Conservation (phyloP, 2,888 invertebrate genomes). For the Aquatica leii region DNA sequence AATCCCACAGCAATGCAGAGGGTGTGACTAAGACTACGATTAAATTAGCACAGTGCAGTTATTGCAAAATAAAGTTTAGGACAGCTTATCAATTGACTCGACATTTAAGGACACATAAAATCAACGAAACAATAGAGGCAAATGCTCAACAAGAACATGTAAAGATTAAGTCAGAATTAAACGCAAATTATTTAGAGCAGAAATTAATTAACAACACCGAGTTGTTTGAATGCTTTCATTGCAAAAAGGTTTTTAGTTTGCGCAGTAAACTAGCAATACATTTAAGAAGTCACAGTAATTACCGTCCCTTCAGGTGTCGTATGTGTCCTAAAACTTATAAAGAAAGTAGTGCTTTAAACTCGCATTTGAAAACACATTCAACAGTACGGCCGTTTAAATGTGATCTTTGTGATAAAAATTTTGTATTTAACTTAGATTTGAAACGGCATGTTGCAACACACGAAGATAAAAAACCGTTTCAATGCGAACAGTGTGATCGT, state of each 20-base stretch:
- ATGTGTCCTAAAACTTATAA: constrained; percentile 14
- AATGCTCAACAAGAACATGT: too few species aligned
- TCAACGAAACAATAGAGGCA: too few species aligned
- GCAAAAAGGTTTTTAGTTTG: neutral
- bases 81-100: too few species aligned
- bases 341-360: neutral
- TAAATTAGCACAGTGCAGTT: too few species aligned
- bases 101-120: too few species aligned
- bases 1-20: too few species aligned
- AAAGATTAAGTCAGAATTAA: too few species aligned
- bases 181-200: too few species aligned
- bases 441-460: constrained; percentile 13
- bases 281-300: constrained; percentile 9
- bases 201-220: too few species aligned
- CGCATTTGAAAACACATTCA: constrained; percentile 9
- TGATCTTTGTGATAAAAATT: constrained; percentile 3
- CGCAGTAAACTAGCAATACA: constrained; percentile 5
- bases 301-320: constrained; percentile 7
- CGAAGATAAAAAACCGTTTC: neutral
- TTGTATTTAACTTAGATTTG: neutral
- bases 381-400: constrained; percentile 13
- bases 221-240: neutral
- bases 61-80: too few species aligned
- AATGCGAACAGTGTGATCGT: constrained; percentile 9
- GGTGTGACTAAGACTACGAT: too few species aligned